phyloP scores from a whole-genome alignment of 2,888 invertebrate species.

The Phalera bucephala region DNA sequence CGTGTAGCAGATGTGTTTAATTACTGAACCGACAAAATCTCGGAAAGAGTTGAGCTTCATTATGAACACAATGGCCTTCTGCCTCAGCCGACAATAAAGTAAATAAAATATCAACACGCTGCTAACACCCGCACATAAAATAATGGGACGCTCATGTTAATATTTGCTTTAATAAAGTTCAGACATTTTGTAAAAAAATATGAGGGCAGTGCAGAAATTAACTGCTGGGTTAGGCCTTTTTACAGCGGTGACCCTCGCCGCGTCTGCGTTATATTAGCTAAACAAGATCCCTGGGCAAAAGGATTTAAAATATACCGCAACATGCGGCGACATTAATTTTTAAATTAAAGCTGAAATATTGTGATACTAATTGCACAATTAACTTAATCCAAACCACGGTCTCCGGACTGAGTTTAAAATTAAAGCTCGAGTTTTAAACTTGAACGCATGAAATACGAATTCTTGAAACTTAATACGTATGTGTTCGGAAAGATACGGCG shows the following conservation, averaged over 20 bases:
- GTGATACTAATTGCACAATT: conserved; percentile 42
- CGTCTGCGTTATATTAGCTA: conserved; percentile 53
- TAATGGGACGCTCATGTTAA: conserved; percentile 60
- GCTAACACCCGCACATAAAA: conserved; percentile 62
- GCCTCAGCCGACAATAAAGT: conserved; percentile 61
- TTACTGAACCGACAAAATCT: conserved; percentile 75
- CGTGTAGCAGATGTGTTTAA: conserved; percentile 78
- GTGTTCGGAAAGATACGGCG: conserved; percentile 43
- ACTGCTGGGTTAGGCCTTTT: conserved; percentile 65
- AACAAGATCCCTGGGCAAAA: conserved; percentile 54
- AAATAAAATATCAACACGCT: conserved; percentile 76
- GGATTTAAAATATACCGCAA: conserved; percentile 57
- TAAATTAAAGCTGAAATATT: conserved; percentile 63
- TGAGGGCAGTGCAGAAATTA: conserved; percentile 58
- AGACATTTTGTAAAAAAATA: conserved; percentile 65
- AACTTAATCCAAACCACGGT: conserved; percentile 48
- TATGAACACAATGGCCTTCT: conserved; percentile 58
- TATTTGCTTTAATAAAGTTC: conserved; percentile 72
- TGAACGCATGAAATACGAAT: conserved; percentile 31
- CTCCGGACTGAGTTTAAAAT: conserved; percentile 33
- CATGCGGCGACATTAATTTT: conserved; percentile 64
- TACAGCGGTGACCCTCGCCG: conserved; percentile 41
- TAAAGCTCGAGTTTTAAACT: conserved; percentile 30
- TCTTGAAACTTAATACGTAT: conserved; percentile 44
- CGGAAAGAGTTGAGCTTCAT: conserved; percentile 69